These are phyloP conservation scores for Phaethon lepturus DNA, from an alignment of 2,113 vertebrate species.

Conservation along the genomic window DNA sequence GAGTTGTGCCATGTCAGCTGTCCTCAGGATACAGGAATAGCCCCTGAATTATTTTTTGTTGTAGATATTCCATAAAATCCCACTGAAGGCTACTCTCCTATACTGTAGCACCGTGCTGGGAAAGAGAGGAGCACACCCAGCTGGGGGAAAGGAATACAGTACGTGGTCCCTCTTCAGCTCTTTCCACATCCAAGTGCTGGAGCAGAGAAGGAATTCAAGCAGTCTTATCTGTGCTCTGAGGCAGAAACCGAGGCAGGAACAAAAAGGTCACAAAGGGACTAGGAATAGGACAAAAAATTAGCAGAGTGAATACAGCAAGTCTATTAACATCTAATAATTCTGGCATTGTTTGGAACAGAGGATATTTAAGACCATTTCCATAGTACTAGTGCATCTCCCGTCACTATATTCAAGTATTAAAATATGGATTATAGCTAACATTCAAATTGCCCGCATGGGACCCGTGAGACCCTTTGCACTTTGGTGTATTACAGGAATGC, in stretches of 20 bases:
- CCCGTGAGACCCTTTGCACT: background rate
- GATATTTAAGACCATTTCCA: background rate
- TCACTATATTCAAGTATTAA: slow-evolving; percentile 5
- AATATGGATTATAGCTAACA: slow-evolving; percentile 11
- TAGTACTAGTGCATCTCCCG: background rate
- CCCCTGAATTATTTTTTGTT: background rate
- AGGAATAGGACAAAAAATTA: background rate
- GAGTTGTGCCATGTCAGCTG: background rate
- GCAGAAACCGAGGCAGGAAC: background rate
- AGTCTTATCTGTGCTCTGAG: background rate
- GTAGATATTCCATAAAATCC: background rate
- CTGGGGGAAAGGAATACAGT: background rate
- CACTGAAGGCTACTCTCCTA: background rate
- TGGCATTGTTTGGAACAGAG: background rate
- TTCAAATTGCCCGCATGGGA: background rate
- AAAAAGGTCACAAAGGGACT: background rate
- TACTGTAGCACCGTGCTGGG: background rate
- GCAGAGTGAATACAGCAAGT: background rate
- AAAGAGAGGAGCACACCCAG: background rate
- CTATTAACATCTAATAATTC: background rate
- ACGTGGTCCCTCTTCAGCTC: background rate
- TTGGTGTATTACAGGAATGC: slow-evolving; percentile 9
- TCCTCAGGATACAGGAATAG: background rate
- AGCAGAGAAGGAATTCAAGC: background rate
- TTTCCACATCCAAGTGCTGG: background rate